Conservation (phyloP, 1,140 invertebrate species). For the Lepeophtheirus salmonis region DNA sequence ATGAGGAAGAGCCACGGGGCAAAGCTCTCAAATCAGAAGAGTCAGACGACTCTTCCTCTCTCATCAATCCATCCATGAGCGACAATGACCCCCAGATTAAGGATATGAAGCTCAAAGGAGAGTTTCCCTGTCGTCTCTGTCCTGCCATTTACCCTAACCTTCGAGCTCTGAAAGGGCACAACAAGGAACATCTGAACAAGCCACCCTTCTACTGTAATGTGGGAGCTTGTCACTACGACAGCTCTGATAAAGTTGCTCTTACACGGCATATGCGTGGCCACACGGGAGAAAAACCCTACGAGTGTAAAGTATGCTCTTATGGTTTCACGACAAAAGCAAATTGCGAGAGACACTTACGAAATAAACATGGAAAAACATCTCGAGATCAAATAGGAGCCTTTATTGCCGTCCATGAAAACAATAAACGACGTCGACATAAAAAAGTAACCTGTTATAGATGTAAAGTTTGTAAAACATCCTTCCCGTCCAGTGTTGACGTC, state of each 20-base stretch:
- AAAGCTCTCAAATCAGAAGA: background rate
- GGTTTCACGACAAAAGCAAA: constrained; percentile 26
- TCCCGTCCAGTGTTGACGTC: constrained; percentile 10
- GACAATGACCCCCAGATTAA: constrained; percentile 44
- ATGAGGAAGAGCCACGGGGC: background rate
- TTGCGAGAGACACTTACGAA: constrained; percentile 33
- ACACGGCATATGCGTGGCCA: constrained; percentile 42
- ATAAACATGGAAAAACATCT: constrained; percentile 56
- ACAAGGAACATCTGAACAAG: constrained; percentile 37
- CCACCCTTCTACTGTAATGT: constrained; percentile 66
- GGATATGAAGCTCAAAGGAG: constrained; percentile 61
- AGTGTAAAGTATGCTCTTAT: constrained; percentile 26
- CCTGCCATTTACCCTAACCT: constrained; percentile 62
- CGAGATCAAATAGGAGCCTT: constrained; percentile 65
- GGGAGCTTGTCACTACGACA: constrained; percentile 54
- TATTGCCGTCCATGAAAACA: constrained; percentile 57
- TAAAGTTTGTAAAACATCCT: constrained; percentile 15
- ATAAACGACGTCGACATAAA: background rate
- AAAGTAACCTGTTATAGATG: constrained; percentile 5
- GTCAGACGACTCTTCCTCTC: background rate
- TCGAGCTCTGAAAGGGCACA: constrained; percentile 72
- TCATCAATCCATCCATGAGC: background rate
- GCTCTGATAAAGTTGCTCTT: constrained; percentile 45
- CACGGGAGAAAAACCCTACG: constrained; percentile 25
- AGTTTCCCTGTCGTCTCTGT: constrained; percentile 72